Evolutionary conservation across 2,888 invertebrate genomes (phyloP), one percentile per base, ranked within the genome.

Genomic region (Gasteruption jaculator): DNA sequence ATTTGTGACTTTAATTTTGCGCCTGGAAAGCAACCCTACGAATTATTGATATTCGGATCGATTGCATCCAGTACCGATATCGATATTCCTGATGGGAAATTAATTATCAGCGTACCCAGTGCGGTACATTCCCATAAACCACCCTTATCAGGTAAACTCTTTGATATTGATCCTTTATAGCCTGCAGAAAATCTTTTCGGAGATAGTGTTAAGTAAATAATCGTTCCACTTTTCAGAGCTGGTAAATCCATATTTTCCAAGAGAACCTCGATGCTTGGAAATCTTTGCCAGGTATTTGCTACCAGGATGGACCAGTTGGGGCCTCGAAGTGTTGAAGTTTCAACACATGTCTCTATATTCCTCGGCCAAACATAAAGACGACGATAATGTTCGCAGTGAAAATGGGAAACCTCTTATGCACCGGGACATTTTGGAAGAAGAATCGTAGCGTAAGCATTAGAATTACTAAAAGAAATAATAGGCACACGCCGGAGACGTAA

Each of bases 61-160:
- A 58, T 71, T 41, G 49, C 53, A 20, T 32, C 45, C 14, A 72
- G 74, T 1, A 52, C 63, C 29, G 49, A 73, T 1, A 49, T 53
- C 6, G 48, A 61, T 30, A 54, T 77, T 50, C 68, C 75, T 3
- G 66, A 76, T 47, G 70, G 76, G 4, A 79, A 80, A 62, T 60
- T 91, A 30, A 65, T 95, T 39, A 71, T 89, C 12, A 92, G 92
- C 68, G 76, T 92, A 15, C 95, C 96, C 0, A 93, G 93, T 73
- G 85, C 88, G 11, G 76, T 95, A 43, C 95, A 96, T 72, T 96
- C 96, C 0, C 92, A 94, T 67, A 97, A 97, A 72, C 95, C 95
- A 26, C 93, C 94, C 1, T 71, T 96, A 39, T 60, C 77, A 53
- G 82, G 86, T 80, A 75, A 74, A 20, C 65, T 48, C 63, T 47